These are phyloP conservation scores for Habropoda laboriosa DNA, from an alignment of 1,140 invertebrate species.

Conservation along the genomic window DNA sequence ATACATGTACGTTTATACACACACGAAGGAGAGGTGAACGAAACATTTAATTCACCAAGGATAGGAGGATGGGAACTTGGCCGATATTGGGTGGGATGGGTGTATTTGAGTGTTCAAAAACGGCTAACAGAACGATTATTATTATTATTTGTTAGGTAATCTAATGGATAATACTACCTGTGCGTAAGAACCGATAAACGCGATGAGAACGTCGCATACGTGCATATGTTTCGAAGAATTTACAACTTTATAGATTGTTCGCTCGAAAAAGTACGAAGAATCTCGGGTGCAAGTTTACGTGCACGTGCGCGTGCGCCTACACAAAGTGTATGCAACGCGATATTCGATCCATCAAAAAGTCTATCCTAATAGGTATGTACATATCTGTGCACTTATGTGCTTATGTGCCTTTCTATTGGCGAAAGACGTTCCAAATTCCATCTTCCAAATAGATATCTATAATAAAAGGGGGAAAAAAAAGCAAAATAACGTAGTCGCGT, in stretches of 20 bases:
- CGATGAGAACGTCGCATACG: conserved; percentile 22
- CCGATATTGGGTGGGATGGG: conserved; percentile 55
- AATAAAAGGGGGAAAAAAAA: too few relatives aligned
- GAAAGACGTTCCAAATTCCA: not conserved
- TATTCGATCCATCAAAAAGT: not conserved
- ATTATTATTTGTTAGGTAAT: conserved; percentile 47
- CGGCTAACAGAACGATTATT: conserved; percentile 64
- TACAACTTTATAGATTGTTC: not conserved
- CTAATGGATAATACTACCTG: conserved; percentile 22
- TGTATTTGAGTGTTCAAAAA: conserved; percentile 73
- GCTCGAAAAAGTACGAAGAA: too few relatives aligned
- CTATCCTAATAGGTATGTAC: not conserved
- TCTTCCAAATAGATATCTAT: not conserved
- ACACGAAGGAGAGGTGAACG: conserved; percentile 54
- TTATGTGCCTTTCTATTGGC: not conserved
- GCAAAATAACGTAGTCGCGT: too few relatives aligned
- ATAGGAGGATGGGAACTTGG: conserved; percentile 2
- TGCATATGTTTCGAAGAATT: conserved; percentile 57
- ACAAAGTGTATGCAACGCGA: not conserved
- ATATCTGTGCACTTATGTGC: not conserved
- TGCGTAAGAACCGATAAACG: not conserved
- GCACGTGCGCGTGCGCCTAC: too few relatives aligned
- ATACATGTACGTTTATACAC: conserved; percentile 60
- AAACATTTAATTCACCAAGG: conserved; percentile 59
- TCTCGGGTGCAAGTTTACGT: too few relatives aligned